A percentile compares a stretch with the other conserved stretches of the same genome.
Evolutionary conservation across 1,140 invertebrate species (phyloP).

Genomic region (Parapsyche elsis): DNA sequence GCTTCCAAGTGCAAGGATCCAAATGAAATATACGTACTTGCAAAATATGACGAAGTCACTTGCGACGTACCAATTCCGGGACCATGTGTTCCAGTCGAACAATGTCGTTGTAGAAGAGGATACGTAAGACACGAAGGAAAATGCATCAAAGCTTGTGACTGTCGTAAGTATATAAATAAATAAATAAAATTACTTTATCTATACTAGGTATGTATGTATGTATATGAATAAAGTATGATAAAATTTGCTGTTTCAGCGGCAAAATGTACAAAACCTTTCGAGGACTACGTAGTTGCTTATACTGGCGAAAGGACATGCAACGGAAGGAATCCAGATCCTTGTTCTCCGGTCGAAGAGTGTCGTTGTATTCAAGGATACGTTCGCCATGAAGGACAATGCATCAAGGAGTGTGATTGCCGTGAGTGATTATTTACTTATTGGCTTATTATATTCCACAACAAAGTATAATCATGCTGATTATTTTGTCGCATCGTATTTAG

Average conservation of each 20-base stretch:
- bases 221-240: background rate
- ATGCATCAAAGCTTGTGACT: slow-evolving; percentile 21
- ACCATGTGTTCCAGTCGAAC: background rate
- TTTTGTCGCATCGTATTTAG: slow-evolving; percentile 2
- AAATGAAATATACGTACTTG: background rate
- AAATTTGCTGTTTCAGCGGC: background rate
- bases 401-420: slow-evolving; percentile 22
- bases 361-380: slow-evolving; percentile 27
- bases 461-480: slow-evolving; percentile 6
- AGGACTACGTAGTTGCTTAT: background rate
- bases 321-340: background rate
- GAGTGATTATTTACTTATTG: slow-evolving; percentile 5
- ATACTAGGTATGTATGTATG: background rate
- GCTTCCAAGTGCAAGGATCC: slow-evolving; percentile 23
- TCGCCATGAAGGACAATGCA: slow-evolving; percentile 31
- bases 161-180: slow-evolving; percentile 27
- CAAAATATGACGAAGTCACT: background rate
- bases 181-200: background rate
- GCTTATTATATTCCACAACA: no score
- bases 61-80: background rate
- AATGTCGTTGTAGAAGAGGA: slow-evolving; percentile 25
- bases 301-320: slow-evolving; percentile 5
- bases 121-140: slow-evolving; percentile 26
- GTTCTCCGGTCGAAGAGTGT: background rate
- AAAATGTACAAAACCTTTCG: background rate